Evolutionary conservation across 2,113 vertebrate species (phyloP).

Genomic region (Calonectris borealis): DNA sequence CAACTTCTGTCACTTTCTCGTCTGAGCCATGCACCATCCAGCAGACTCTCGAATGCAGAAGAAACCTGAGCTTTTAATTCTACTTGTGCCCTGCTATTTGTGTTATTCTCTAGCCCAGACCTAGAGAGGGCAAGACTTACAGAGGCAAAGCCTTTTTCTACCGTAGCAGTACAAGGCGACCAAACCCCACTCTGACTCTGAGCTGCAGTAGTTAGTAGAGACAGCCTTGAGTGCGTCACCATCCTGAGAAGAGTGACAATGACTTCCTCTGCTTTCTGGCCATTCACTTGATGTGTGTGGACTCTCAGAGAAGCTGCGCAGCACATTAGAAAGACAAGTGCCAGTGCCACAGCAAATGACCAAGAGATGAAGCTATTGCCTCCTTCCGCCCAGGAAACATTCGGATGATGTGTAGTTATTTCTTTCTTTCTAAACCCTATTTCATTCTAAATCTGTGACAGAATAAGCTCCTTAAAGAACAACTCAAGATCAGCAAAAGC

Average conservation of each 20-base stretch:
- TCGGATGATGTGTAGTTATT: background rate
- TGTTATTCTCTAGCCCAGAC: background rate
- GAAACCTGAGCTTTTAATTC: background rate
- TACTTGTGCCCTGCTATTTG: background rate
- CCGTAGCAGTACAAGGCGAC: rapidly evolving
- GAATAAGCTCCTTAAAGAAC: background rate
- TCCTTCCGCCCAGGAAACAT: background rate
- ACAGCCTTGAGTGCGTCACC: background rate
- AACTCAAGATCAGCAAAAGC: background rate
- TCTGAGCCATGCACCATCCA: background rate
- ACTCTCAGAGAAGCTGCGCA: background rate
- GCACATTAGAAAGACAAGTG: background rate
- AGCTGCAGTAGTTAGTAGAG: background rate
- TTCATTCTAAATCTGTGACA: background rate
- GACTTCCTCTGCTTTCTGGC: background rate
- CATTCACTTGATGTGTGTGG: background rate
- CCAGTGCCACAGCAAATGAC: background rate
- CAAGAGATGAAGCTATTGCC: background rate
- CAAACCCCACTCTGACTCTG: background rate
- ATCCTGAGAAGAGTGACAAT: background rate
- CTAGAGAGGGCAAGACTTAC: background rate
- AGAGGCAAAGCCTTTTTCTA: background rate
- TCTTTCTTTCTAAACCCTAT: background rate
- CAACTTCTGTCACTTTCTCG: background rate
- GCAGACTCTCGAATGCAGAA: background rate